Percentiles rank a stretch among this genome's conserved stretches.
Evolutionary conservation across 2,888 invertebrate genomes (phyloP).

Genomic region (Hydropsyche betteni): DNA sequence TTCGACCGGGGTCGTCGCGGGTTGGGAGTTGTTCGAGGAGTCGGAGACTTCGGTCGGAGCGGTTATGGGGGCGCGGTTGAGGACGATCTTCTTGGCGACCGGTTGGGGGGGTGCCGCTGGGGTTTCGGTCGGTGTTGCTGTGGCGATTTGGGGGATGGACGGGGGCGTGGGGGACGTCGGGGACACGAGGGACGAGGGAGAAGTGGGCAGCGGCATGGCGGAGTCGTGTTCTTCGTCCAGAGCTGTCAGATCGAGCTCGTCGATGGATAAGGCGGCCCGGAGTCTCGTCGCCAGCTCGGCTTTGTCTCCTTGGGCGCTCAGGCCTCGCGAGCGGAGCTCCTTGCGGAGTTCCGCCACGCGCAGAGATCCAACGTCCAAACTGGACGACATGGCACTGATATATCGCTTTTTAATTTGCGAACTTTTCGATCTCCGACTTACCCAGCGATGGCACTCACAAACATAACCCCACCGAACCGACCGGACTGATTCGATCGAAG

Average conservation of each 20-base stretch:
- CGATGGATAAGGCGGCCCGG: slow-evolving; percentile 61
- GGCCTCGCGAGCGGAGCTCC: slow-evolving; percentile 81
- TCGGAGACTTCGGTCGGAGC: slow-evolving; percentile 50
- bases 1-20: slow-evolving; percentile 44
- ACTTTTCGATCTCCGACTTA: no score
- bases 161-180: slow-evolving; percentile 53
- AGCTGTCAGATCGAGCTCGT: slow-evolving; percentile 55
- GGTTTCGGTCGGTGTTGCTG: neutral
- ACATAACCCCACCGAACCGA: no score
- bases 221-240: slow-evolving; percentile 64
- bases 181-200: slow-evolving; percentile 61
- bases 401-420: no score
- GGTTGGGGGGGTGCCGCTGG: slow-evolving; percentile 47
- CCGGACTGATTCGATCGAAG: no score
- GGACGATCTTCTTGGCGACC: slow-evolving; percentile 69
- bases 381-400: no score
- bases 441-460: no score
- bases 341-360: slow-evolving; percentile 87
- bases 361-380: slow-evolving; percentile 52
- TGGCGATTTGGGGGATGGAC: slow-evolving; percentile 40
- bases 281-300: slow-evolving; percentile 81
- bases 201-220: slow-evolving; percentile 59
- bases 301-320: slow-evolving; percentile 81
- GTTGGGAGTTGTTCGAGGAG: slow-evolving; percentile 34
- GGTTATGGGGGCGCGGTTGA: slow-evolving; percentile 65